phyloP scores from a whole-genome alignment of 2,888 invertebrate species.

The Conops quadrifasciatus region DNA sequence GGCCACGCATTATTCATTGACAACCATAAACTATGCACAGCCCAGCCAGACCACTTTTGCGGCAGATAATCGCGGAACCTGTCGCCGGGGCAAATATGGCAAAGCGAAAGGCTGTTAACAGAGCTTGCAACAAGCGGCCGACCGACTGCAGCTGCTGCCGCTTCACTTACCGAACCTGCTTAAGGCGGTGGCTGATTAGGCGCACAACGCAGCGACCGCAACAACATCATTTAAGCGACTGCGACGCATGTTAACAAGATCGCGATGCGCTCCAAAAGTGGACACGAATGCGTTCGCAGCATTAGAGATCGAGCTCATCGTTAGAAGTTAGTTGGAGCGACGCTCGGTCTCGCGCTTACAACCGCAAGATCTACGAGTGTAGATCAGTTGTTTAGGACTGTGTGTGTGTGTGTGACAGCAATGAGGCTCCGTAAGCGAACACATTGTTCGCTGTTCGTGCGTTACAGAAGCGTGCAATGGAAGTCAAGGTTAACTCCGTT shows the following conservation, averaged over 20 bases:
- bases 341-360: not conserved
- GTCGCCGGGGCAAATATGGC: constrained; percentile 33
- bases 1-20: constrained; percentile 33
- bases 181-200: constrained; percentile 33
- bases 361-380: no score
- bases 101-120: constrained; percentile 24
- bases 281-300: constrained; percentile 6
- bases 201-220: constrained; percentile 6
- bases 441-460: not conserved
- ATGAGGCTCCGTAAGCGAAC: not conserved
- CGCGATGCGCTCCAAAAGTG: constrained; percentile 33
- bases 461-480: constrained; percentile 12
- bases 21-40: constrained; percentile 44
- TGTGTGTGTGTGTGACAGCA: not conserved
- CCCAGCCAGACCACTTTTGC: constrained; percentile 14
- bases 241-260: constrained; percentile 37
- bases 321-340: not conserved
- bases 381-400: not conserved
- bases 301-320: not conserved
- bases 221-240: constrained; percentile 36
- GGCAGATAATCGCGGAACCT: constrained; percentile 34
- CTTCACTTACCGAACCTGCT: not conserved
- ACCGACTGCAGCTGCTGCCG: not conserved
- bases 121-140: constrained; percentile 6
- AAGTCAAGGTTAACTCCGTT: constrained; percentile 18